phyloP scores from a whole-genome alignment of 2,888 invertebrate genomes.

The Platynereis dumerilii region DNA sequence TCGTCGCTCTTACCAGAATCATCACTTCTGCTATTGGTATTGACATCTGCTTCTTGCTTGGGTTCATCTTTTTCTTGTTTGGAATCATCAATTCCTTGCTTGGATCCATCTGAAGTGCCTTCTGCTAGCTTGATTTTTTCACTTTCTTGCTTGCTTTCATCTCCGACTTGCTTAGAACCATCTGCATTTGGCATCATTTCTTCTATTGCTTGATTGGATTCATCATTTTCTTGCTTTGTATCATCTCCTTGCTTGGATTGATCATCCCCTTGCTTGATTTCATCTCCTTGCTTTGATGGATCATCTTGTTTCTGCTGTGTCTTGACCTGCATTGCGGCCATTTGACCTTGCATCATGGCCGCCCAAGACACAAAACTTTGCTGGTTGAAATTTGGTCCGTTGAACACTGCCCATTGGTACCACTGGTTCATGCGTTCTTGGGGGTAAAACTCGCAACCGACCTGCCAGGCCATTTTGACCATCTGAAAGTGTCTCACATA shows the following conservation, averaged over 20 bases:
- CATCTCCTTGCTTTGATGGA: too few relatives aligned
- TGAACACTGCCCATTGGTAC: neutral
- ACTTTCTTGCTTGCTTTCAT: neutral
- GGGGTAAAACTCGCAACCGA: neutral
- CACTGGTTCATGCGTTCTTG: slow-evolving; percentile 1
- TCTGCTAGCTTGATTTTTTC: neutral
- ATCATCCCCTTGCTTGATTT: too few relatives aligned
- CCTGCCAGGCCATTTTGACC: neutral
- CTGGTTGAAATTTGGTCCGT: too few relatives aligned
- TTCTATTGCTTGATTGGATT: neutral
- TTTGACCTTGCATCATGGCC: too few relatives aligned
- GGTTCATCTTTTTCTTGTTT: too few relatives aligned
- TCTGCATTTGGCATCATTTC: neutral
- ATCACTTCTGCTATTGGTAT: too few relatives aligned
- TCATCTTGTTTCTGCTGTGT: too few relatives aligned
- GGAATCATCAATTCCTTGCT: neutral
- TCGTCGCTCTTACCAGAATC: too few relatives aligned
- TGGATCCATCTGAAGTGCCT: neutral
- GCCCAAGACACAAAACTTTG: too few relatives aligned
- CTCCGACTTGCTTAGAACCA: neutral
- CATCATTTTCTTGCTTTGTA: neutral
- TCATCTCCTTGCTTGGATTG: too few relatives aligned
- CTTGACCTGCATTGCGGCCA: too few relatives aligned
- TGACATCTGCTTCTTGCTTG: too few relatives aligned
- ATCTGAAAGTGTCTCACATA: neutral